Evolutionary conservation across 2,888 invertebrate species (phyloP), one percentile per base, ranked within the genome.

Genomic region (Willowsia nigromaculata): DNA sequence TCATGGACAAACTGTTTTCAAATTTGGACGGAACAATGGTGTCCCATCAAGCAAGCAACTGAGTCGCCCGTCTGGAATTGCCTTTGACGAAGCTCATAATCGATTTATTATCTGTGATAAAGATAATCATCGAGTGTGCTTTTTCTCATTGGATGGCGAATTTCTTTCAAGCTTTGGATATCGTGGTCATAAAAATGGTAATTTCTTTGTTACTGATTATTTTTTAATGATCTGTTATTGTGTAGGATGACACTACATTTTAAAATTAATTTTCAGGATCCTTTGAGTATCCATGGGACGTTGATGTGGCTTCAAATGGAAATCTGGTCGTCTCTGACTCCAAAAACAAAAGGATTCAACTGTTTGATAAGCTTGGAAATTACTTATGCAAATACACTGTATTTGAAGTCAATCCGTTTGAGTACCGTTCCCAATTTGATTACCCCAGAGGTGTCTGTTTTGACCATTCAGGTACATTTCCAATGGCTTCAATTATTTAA

Each of bases 261-360:
- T 11, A 30, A 3, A 53, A 33, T 5, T 4, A 18, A n/a, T 50
- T 59, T 80, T 7, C n/a, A 65, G 88, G 88, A 5, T 80, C 86
- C n/a, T 91, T 92, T 30, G 81, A 62, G 33, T 92, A 87, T 53
- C 92, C 92, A 0, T 92, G 92, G 92, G 92, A 89, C 25, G 76
- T 92, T 15, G 91, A 81, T 30, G 90, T 90, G 0, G 87, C 90
- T 6, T 68, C 76, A 43, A 40, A 83, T 84, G 92, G 92, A n/a
- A 59, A 81, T 11, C 87, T 92, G 33, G 91, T 40, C 11, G 90
- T 92, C 1, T 82, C 91, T 0, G 92, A 92, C 76, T 89, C 91
- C 0, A 84, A 91, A 76, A 92, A 92, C 80, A 90, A 90, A 30
- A 87, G 92, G 0, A 18, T 92, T 22, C 92, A 92, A 53, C 65